Evolutionary conservation across 2,797 vertebrate genomes (phyloP).

Genomic region (Anableps anableps): DNA sequence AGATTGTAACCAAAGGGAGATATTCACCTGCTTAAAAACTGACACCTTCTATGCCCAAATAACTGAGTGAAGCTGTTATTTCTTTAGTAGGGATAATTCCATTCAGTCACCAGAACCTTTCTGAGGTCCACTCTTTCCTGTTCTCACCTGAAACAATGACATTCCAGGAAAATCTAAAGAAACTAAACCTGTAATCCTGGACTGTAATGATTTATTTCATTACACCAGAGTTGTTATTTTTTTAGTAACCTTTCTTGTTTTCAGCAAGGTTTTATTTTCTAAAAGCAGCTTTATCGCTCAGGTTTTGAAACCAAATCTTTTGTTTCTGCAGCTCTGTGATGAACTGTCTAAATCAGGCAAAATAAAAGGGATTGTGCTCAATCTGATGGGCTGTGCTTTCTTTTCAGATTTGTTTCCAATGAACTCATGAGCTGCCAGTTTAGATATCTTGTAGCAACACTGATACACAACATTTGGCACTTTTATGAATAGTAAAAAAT

Average conservation of each 20-base stretch:
- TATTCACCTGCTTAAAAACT: constrained; percentile 23
- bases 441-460: neutral
- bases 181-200: neutral
- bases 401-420: neutral
- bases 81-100: neutral
- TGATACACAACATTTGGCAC: neutral
- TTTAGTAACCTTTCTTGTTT: too few relatives aligned
- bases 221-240: neutral
- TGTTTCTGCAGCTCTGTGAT: neutral
- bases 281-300: neutral
- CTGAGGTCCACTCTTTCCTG: neutral
- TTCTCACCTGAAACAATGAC: neutral
- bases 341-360: neutral
- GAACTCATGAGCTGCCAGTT: neutral
- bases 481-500: neutral
- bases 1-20: constrained; percentile 36
- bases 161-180: neutral
- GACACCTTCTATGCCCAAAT: constrained; percentile 22
- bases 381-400: neutral
- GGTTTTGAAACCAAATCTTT: neutral
- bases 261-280: neutral
- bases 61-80: constrained; percentile 29
- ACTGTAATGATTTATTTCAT: neutral
- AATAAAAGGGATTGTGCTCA: neutral
- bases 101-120: neutral